Evolutionary conservation across 2,797 vertebrate species (phyloP), one percentile per base, ranked within the genome.

Genomic region (Molossus molossus): DNA sequence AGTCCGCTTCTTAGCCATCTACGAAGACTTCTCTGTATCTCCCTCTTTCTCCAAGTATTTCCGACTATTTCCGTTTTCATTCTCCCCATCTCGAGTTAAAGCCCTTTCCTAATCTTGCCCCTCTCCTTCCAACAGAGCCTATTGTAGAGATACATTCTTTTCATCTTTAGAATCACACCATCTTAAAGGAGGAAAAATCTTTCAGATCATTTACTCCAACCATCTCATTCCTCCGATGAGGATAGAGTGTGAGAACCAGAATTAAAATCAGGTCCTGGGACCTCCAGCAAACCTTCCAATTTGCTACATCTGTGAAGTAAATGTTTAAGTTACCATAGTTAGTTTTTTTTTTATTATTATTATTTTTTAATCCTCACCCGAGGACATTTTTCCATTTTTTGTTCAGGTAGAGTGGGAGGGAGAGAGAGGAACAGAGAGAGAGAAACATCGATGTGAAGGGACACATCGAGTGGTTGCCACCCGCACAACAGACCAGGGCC

Each of bases 241-340:
- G 25, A 76, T 85, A 86, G 33, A 48, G 2, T 17, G 0, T 75
- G 45, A 87, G 53, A 40, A 65, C 9, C 20, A 87, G 72, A 77
- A 69, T 64, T 86, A 79, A 84, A 89, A 83, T 92, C 48, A 75
- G 50, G 25, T n/a, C 29, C 50, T 40, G n/a, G 53, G 15, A 73
- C 23, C 15, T 92, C 69, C 25, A 70, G 62, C 29, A 17, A 62
- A 60, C 2, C 45, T 94, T 87, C 45, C 18, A 57, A 29, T 53
- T 64, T 53, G 62, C 29, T 70, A 1, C 29, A 23, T 75, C 80
- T 82, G 27, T 57, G 48, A 87, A 67, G 10, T 62, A 60, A 87
- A 60, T 25, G 13, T 82, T 75, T 60, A 69, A 70, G 8, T 58
- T 45, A 60, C 18, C 72, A 23, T 0, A 13, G 3, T 79, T 60